Percentiles rank a stretch among this genome's conserved stretches.
These are phyloP conservation scores for Podilymbus podiceps DNA, from an alignment of 2,113 vertebrate genomes.

Conservation along the genomic window DNA sequence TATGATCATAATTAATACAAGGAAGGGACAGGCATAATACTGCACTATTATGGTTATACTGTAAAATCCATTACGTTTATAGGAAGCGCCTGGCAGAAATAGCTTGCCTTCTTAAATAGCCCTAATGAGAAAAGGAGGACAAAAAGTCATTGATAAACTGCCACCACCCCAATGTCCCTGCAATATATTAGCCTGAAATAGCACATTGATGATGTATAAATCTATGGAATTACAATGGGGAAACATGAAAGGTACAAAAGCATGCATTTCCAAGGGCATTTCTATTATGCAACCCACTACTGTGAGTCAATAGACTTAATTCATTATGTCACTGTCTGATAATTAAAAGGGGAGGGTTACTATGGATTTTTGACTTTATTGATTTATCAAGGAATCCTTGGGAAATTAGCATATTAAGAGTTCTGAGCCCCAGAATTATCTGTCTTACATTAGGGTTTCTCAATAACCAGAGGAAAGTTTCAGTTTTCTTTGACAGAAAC, in stretches of 20 bases:
- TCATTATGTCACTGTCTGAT: slow-evolving; percentile 5
- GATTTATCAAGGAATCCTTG: slow-evolving; percentile 14
- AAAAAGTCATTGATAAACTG: slow-evolving; percentile 52
- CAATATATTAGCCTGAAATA: slow-evolving; percentile 52
- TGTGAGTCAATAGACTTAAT: slow-evolving; percentile 27
- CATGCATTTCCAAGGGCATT: slow-evolving; percentile 26
- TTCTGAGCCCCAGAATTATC: neutral
- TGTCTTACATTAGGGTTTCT: neutral
- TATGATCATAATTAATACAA: slow-evolving; percentile 67
- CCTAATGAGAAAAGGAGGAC: slow-evolving; percentile 47
- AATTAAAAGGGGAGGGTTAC: slow-evolving; percentile 35
- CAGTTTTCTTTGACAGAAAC: neutral
- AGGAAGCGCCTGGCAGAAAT: slow-evolving; percentile 25
- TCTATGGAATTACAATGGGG: slow-evolving; percentile 51
- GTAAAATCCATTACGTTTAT: slow-evolving; percentile 59
- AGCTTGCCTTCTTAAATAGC: slow-evolving; percentile 35
- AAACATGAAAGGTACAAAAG: slow-evolving; percentile 37
- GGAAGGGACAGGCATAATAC: slow-evolving; percentile 31
- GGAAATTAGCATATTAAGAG: neutral
- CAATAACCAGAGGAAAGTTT: neutral
- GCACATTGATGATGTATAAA: slow-evolving; percentile 32
- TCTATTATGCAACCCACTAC: slow-evolving; percentile 35
- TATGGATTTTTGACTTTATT: slow-evolving; percentile 4
- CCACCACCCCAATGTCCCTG: slow-evolving; percentile 38
- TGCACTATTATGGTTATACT: slow-evolving; percentile 16